Conservation (phyloP, 1,140 invertebrate genomes). For the Scaptomyza pallida region DNA sequence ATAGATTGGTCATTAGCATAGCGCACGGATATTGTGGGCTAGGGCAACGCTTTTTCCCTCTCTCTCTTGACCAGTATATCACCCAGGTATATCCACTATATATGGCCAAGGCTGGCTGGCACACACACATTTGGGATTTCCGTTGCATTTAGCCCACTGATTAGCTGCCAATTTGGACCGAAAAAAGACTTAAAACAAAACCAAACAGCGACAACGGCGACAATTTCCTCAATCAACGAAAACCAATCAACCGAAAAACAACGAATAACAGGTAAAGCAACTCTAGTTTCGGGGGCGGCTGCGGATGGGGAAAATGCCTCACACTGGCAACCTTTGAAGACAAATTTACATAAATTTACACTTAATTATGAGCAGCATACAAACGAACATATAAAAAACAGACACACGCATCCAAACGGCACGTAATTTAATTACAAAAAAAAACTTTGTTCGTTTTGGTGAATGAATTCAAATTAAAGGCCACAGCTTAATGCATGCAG, state of each 20-base stretch:
- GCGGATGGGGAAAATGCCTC: not conserved
- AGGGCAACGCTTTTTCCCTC: not conserved
- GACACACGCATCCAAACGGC: not conserved
- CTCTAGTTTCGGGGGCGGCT: conserved; percentile 10
- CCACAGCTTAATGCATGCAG: not conserved
- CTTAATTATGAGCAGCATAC: conserved; percentile 63
- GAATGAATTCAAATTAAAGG: conserved; percentile 29
- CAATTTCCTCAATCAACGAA: conserved; percentile 76
- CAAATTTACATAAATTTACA: conserved; percentile 78
- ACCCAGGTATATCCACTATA: not conserved
- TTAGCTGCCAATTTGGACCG: conserved; percentile 68
- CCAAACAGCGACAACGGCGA: conserved; percentile 52
- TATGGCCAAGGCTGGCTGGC: conserved; percentile 17
- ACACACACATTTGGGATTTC: conserved; percentile 63
- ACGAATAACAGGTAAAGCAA: conserved; percentile 18
- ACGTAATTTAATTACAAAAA: conserved; percentile 9
- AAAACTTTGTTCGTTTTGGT: conserved; percentile 12
- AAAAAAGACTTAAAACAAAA: conserved; percentile 18
- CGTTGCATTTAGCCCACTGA: conserved; percentile 74
- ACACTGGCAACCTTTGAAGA: conserved; percentile 7
- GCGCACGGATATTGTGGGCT: conserved; percentile 67
- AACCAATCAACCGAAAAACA: conserved; percentile 37
- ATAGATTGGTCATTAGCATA: conserved; percentile 59
- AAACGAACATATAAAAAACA: not conserved
- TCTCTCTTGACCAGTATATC: not conserved